Conservation (phyloP, 2,113 vertebrate species). For the Motacilla alba region DNA sequence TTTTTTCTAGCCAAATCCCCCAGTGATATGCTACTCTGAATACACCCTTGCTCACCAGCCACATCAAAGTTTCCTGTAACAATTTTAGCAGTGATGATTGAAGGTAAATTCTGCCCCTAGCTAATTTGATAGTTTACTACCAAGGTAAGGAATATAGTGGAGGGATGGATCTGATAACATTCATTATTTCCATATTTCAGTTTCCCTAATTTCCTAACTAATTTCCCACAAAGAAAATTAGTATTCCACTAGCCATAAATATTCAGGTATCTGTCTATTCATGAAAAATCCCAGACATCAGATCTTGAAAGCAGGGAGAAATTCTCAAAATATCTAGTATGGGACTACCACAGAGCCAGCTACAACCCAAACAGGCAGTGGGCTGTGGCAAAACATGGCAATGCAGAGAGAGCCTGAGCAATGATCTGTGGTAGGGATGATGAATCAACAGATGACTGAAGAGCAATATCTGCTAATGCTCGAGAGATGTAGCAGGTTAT, state of each 20-base stretch:
- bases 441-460: background rate
- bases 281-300: background rate
- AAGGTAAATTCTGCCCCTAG: background rate
- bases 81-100: background rate
- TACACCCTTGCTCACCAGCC: background rate
- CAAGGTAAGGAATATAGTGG: background rate
- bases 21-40: background rate
- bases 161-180: background rate
- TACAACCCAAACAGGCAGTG: background rate
- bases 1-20: background rate
- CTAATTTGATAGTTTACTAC: background rate
- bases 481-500: background rate
- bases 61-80: background rate
- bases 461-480: background rate
- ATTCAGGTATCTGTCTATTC: background rate
- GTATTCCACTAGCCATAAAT: background rate
- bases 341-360: rapidly evolving
- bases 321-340: background rate
- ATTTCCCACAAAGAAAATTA: background rate
- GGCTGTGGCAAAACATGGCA: background rate
- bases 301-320: background rate
- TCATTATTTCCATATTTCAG: background rate
- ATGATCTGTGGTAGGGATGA: background rate
- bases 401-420: background rate
- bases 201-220: background rate